Evolutionary conservation across 2,888 invertebrate genomes (phyloP).

Genomic region (Rhodophaea formosa): DNA sequence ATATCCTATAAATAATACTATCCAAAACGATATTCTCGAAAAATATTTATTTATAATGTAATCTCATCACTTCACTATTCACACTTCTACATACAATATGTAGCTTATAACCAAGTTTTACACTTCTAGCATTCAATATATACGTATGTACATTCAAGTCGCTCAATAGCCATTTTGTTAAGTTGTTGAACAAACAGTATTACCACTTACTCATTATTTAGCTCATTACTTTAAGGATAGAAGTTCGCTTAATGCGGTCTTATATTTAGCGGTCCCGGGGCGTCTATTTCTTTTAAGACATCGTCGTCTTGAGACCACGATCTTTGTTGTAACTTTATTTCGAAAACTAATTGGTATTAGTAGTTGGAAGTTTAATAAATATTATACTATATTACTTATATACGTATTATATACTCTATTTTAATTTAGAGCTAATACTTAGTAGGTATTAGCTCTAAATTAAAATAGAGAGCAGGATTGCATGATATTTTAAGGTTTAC

Average conservation of each 20-base stretch:
- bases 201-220: slow-evolving; percentile 10
- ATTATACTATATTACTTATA: background rate
- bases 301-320: background rate
- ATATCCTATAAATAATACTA: too few relatives aligned
- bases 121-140: background rate
- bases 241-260: slow-evolving; percentile 2
- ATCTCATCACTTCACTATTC: too few relatives aligned
- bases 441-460: too few relatives aligned
- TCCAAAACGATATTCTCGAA: too few relatives aligned
- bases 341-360: background rate
- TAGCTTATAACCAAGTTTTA: too few relatives aligned
- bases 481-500: too few relatives aligned
- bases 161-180: slow-evolving; percentile 1
- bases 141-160: background rate
- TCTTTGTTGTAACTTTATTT: slow-evolving; percentile 8
- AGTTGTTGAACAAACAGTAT: slow-evolving; percentile 2
- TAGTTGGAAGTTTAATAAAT: background rate
- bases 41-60: too few relatives aligned
- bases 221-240: slow-evolving; percentile 3
- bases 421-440: background rate
- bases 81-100: too few relatives aligned
- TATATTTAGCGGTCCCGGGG: background rate
- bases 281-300: slow-evolving; percentile 6
- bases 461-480: too few relatives aligned
- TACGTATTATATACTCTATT: too few relatives aligned